phyloP scores from a whole-genome alignment of 2,797 vertebrate species.

The Anguilla marmorata region DNA sequence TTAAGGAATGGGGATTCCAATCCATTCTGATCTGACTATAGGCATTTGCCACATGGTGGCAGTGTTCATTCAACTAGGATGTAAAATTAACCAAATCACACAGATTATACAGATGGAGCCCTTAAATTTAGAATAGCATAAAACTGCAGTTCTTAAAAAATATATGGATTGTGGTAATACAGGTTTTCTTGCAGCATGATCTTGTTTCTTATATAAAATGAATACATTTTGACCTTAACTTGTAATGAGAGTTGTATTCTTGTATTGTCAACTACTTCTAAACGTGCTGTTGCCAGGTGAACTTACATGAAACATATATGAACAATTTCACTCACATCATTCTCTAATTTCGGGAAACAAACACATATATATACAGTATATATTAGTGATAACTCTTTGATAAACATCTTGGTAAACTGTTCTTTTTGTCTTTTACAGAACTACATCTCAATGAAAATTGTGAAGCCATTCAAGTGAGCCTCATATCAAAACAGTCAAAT shows the following conservation, averaged over 20 bases:
- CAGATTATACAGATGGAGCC: background rate
- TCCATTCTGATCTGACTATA: background rate
- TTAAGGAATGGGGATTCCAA: background rate
- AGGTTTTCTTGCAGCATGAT: background rate
- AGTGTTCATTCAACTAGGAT: background rate
- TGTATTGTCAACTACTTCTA: no score
- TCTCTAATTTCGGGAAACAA: background rate
- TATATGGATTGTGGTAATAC: background rate
- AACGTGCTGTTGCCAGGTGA: background rate
- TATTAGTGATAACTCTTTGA: background rate
- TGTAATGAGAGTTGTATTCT: no score
- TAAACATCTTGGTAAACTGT: background rate
- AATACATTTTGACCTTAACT: background rate
- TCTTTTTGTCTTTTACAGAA: slow-evolving; percentile 62
- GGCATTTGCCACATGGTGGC: background rate
- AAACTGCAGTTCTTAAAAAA: background rate
- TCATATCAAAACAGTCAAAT: background rate
- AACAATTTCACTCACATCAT: background rate
- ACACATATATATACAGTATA: background rate
- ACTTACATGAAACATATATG: background rate
- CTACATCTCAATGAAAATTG: slow-evolving; percentile 82
- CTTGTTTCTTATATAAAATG: background rate
- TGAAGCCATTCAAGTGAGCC: slow-evolving; percentile 57
- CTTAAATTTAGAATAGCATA: background rate
- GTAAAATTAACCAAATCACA: background rate